phyloP scores from a whole-genome alignment of 2,888 invertebrate genomes.

The Therioaphis trifolii region DNA sequence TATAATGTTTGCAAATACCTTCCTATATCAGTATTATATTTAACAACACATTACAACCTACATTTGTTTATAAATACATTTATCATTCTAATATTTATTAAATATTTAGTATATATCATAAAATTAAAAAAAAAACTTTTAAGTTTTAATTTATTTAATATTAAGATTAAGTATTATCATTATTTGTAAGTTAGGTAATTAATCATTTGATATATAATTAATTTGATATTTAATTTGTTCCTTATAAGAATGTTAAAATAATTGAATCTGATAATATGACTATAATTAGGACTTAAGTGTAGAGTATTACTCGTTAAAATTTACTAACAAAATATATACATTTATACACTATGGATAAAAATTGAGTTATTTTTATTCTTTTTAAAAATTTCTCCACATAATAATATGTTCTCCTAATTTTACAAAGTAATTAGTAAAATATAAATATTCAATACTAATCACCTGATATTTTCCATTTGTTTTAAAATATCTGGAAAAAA shows the following conservation, averaged over 20 bases:
- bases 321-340: conserved; percentile 1
- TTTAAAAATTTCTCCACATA: neutral
- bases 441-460: too few relatives aligned
- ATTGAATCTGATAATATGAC: conserved; percentile 14
- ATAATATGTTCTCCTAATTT: neutral
- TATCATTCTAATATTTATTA: conserved; percentile 19
- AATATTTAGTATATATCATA: neutral
- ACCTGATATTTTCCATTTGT: too few relatives aligned
- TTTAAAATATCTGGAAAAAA: too few relatives aligned
- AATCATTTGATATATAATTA: conserved; percentile 1
- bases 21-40: conserved; percentile 46
- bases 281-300: neutral
- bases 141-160: conserved; percentile 12
- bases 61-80: neutral
- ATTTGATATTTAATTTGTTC: conserved; percentile 34
- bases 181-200: too few relatives aligned
- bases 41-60: conserved; percentile 2
- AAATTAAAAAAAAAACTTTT: neutral
- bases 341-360: neutral
- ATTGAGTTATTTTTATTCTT: neutral
- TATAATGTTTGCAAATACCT: neutral
- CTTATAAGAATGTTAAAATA: conserved; percentile 15
- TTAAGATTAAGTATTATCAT: conserved; percentile 9
- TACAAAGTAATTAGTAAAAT: neutral
- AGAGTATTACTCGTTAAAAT: conserved; percentile 10